Evolutionary conservation across 1,140 invertebrate genomes (phyloP).

Genomic region (Anadara kagoshimensis): DNA sequence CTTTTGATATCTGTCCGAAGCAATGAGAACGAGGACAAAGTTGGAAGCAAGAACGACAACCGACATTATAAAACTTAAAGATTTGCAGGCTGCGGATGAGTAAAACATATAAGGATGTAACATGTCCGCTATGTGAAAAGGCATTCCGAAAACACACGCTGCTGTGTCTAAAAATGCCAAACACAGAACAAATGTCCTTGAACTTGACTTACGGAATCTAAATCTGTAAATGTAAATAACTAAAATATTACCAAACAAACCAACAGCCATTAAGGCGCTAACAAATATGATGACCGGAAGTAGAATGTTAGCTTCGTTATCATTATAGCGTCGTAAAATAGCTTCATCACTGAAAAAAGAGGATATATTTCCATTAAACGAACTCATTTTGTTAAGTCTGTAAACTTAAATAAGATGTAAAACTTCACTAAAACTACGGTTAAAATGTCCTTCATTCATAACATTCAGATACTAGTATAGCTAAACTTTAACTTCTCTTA

Average conservation of each 20-base stretch:
- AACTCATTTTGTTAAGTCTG: too few relatives aligned
- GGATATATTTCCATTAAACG: too few relatives aligned
- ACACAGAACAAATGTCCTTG: conserved; percentile 60
- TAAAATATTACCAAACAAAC: conserved; percentile 55
- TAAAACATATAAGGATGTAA: conserved; percentile 56
- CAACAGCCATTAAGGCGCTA: conserved; percentile 49
- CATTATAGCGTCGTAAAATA: conserved; percentile 20
- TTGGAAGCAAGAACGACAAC: conserved; percentile 54
- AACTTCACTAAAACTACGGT: too few relatives aligned
- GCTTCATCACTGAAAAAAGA: too few relatives aligned
- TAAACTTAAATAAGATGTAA: too few relatives aligned
- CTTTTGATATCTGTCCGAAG: conserved; percentile 60
- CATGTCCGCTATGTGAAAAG: conserved; percentile 58
- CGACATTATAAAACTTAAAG: conserved; percentile 42
- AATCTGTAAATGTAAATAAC: conserved; percentile 60
- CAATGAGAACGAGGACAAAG: conserved; percentile 54
- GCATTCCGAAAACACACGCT: conserved; percentile 59
- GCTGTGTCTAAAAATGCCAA: conserved; percentile 61
- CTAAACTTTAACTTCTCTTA: too few relatives aligned
- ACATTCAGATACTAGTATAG: too few relatives aligned
- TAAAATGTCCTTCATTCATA: too few relatives aligned
- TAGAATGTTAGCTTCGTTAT: conserved; percentile 38
- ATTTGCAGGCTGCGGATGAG: conserved; percentile 51
- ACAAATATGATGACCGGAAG: conserved; percentile 55
- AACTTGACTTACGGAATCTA: conserved; percentile 57